Evolutionary conservation across 2,888 invertebrate species (phyloP).

Genomic region (Lepidocyrtinus sp.): DNA sequence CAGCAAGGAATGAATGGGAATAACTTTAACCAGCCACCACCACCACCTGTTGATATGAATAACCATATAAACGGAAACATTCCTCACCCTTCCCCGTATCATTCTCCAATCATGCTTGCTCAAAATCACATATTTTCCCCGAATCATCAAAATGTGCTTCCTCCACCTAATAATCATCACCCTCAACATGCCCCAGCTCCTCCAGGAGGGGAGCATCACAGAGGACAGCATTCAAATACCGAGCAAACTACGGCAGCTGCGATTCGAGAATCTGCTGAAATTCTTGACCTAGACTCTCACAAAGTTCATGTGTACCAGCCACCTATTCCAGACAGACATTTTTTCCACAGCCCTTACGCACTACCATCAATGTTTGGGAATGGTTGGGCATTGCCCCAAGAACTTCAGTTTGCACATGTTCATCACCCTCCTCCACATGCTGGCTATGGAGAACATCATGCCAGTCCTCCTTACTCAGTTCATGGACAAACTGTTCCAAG

Average conservation of each 20-base stretch:
- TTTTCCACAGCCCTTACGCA: slow-evolving; percentile 68
- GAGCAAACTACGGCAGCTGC: slow-evolving; percentile 63
- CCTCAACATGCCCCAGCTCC: slow-evolving; percentile 68
- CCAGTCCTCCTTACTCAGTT: slow-evolving; percentile 49
- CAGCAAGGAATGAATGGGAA: slow-evolving; percentile 71
- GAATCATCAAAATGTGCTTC: slow-evolving; percentile 35
- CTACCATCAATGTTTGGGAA: slow-evolving; percentile 63
- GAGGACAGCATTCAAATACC: slow-evolving; percentile 70
- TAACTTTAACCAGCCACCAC: slow-evolving; percentile 72
- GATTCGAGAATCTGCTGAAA: slow-evolving; percentile 80
- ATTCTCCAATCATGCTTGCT: slow-evolving; percentile 60
- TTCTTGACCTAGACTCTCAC: slow-evolving; percentile 89
- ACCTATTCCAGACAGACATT: slow-evolving; percentile 53
- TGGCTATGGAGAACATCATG: slow-evolving; percentile 41
- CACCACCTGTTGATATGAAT: slow-evolving; percentile 76
- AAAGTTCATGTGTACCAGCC: slow-evolving; percentile 83
- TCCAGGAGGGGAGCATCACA: slow-evolving; percentile 40
- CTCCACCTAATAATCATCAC: slow-evolving; percentile 73
- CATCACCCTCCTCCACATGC: slow-evolving; percentile 47
- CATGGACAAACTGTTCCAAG: slow-evolving; percentile 44
- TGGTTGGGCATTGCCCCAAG: slow-evolving; percentile 64
- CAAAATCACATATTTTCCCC: slow-evolving; percentile 59
- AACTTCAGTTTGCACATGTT: slow-evolving; percentile 48
- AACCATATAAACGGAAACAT: slow-evolving; percentile 60
- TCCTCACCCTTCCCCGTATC: slow-evolving; percentile 55